These are phyloP conservation scores for Chrysomela aeneicollis DNA, from an alignment of 2,888 invertebrate genomes.

Conservation along the genomic window DNA sequence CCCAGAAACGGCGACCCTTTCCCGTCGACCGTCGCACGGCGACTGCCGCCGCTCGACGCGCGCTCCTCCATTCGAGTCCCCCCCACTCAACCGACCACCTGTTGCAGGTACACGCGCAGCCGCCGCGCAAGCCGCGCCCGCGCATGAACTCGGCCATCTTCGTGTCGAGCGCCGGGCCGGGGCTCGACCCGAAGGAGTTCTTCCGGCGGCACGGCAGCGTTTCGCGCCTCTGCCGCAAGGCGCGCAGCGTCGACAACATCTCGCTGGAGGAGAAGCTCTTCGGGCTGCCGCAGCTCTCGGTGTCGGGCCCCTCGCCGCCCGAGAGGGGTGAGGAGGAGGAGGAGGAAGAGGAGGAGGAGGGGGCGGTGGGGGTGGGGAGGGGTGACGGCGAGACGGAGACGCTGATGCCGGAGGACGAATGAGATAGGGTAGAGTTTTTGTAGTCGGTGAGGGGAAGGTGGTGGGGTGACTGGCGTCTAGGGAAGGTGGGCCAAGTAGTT, in stretches of 20 bases:
- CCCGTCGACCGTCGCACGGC: background rate
- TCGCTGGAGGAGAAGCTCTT: conserved; percentile 70
- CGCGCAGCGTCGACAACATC: conserved; percentile 77
- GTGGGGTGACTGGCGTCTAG: too few species aligned
- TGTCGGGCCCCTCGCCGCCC: conserved; percentile 65
- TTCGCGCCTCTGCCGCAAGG: conserved; percentile 80
- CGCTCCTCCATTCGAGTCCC: background rate
- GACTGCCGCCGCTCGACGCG: background rate
- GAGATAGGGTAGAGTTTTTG: background rate
- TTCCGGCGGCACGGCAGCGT: conserved; percentile 81
- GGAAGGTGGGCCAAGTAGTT: too few species aligned
- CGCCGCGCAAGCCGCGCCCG: conserved; percentile 70
- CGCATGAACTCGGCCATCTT: conserved; percentile 88
- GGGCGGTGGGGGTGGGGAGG: conserved; percentile 6
- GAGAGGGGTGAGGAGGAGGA: conserved; percentile 38
- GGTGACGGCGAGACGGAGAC: conserved; percentile 31
- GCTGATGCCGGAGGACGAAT: conserved; percentile 32
- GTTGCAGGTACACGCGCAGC: conserved; percentile 48
- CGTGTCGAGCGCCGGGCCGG: conserved; percentile 77
- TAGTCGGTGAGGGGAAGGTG: too few species aligned
- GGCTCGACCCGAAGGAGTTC: conserved; percentile 83
- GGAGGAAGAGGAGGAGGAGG: conserved; percentile 24
- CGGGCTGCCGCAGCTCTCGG: conserved; percentile 74
- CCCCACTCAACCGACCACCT: background rate
- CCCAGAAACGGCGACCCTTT: too few species aligned